Evolutionary conservation across 1,140 invertebrate genomes (phyloP).

Genomic region (Branchinecta lindahli): DNA sequence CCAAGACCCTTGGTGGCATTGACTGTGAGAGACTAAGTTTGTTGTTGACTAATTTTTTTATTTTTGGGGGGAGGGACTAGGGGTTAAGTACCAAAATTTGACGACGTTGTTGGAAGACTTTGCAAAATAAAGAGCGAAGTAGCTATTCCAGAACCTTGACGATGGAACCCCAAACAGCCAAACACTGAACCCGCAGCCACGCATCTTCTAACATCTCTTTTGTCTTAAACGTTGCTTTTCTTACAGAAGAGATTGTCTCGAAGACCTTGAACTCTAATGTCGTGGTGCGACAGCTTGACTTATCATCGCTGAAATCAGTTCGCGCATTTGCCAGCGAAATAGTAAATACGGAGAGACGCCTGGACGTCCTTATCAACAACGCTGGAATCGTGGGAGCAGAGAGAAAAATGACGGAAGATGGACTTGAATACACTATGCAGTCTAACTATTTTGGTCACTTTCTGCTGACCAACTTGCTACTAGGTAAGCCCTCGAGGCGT

Average conservation of each 20-base stretch:
- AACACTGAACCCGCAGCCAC: too few species aligned
- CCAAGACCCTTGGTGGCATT: too few species aligned
- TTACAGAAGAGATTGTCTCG: conserved; percentile 40
- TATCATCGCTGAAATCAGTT: conserved; percentile 51
- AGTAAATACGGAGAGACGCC: conserved; percentile 41
- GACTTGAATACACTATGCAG: conserved; percentile 67
- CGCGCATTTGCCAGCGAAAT: conserved; percentile 51
- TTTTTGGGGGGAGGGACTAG: too few species aligned
- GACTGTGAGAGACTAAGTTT: too few species aligned
- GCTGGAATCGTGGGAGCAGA: conserved; percentile 49
- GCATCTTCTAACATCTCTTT: too few species aligned
- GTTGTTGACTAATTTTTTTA: too few species aligned
- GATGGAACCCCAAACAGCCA: too few species aligned
- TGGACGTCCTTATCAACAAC: conserved; percentile 71
- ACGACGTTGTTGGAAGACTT: too few species aligned
- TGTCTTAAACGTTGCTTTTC: too few species aligned
- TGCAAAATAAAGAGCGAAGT: too few species aligned
- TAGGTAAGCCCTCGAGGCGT: conserved; percentile 32
- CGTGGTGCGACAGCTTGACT: conserved; percentile 46
- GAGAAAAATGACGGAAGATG: conserved; percentile 48
- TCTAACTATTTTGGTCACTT: conserved; percentile 51
- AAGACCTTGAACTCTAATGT: conserved; percentile 43
- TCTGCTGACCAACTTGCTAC: conserved; percentile 43
- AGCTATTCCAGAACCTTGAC: too few species aligned
- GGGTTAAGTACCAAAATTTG: too few species aligned